Evolutionary conservation across 2,888 invertebrate genomes (phyloP).

Genomic region (Himalopsyche anomala): DNA sequence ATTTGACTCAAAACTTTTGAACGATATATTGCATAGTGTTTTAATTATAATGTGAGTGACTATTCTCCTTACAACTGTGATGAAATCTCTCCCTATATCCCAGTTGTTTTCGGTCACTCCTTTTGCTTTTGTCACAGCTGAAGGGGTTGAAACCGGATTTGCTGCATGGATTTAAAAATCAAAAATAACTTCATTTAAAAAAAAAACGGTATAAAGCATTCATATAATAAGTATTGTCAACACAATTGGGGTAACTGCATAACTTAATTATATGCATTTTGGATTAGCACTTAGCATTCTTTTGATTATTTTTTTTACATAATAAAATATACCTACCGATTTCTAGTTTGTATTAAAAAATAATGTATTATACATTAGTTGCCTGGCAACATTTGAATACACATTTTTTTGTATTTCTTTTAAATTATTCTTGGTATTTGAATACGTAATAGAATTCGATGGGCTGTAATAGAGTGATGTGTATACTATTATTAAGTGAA

Average conservation of each 20-base stretch:
- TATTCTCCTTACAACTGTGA: background rate
- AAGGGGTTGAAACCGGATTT: slow-evolving; percentile 24
- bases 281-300: background rate
- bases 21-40: too few relatives aligned
- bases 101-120: slow-evolving; percentile 1
- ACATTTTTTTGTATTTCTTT: too few relatives aligned
- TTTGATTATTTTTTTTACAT: background rate
- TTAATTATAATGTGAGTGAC: too few relatives aligned
- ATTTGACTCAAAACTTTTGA: too few relatives aligned
- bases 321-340: too few relatives aligned
- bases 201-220: background rate
- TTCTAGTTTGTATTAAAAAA: too few relatives aligned
- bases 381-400: too few relatives aligned
- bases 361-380: too few relatives aligned
- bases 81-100: background rate
- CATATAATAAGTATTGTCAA: slow-evolving; percentile 46
- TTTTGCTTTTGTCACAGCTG: background rate
- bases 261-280: background rate
- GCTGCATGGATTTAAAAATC: background rate
- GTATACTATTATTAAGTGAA: too few relatives aligned
- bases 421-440: too few relatives aligned
- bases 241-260: slow-evolving; percentile 18
- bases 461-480: too few relatives aligned
- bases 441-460: too few relatives aligned
- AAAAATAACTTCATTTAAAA: background rate